Evolutionary conservation across 2,113 vertebrate species (phyloP).

Genomic region (Otis tarda): DNA sequence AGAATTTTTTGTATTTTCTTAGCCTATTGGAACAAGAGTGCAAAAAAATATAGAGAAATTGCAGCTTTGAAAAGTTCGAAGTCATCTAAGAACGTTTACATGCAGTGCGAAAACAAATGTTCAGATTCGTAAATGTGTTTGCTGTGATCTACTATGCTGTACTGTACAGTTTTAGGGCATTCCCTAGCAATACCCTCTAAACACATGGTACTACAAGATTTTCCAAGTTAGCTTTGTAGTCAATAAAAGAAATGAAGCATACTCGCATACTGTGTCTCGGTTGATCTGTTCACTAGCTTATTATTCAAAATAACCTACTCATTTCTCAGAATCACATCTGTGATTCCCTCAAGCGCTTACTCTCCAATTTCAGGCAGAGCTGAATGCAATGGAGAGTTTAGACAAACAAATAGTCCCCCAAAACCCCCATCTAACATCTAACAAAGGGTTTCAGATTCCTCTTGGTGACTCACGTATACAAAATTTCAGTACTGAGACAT

Average conservation of each 20-base stretch:
- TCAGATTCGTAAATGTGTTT: background rate
- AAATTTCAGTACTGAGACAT: background rate
- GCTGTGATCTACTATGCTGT: background rate
- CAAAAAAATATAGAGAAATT: background rate
- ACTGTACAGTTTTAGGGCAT: background rate
- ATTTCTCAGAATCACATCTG: background rate
- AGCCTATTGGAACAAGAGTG: background rate
- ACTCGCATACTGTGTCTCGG: background rate
- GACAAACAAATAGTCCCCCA: background rate
- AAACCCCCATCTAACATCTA: background rate
- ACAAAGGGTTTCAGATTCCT: background rate
- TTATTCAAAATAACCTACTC: background rate
- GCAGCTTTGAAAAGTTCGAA: background rate
- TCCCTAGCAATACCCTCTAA: background rate
- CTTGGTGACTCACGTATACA: background rate
- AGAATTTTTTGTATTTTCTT: background rate
- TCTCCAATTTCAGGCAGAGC: background rate
- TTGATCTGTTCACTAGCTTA: background rate
- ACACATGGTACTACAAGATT: background rate
- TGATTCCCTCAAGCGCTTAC: background rate
- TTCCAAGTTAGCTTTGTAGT: background rate
- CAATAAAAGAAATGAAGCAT: background rate
- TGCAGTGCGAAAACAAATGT: background rate
- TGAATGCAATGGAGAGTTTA: background rate
- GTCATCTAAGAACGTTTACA: background rate